phyloP scores from a whole-genome alignment of 2,888 invertebrate species.

The Punctoribates punctum region DNA sequence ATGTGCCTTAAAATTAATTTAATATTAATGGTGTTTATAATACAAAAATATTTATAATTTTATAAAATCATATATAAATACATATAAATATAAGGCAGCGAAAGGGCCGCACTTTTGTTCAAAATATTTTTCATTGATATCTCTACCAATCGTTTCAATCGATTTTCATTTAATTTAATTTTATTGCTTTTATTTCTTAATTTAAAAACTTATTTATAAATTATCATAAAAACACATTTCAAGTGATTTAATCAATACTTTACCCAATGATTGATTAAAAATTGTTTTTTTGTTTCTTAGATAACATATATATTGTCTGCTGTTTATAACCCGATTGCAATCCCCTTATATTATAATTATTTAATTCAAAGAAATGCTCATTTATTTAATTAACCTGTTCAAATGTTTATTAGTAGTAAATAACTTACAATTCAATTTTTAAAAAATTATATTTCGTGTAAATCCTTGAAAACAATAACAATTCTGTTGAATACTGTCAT shows the following conservation, averaged over 20 bases:
- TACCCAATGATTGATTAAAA: background rate
- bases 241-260: constrained; percentile 21
- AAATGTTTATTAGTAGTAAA: constrained; percentile 6
- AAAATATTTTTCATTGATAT: background rate
- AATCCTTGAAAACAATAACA: no score
- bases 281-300: background rate
- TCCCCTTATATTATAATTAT: background rate
- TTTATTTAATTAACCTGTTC: background rate
- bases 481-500: no score
- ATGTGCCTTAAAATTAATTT: constrained; percentile 14
- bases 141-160: background rate
- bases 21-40: background rate
- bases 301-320: background rate
- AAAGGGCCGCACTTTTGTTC: background rate
- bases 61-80: background rate
- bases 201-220: constrained; percentile 33
- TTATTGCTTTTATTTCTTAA: constrained; percentile 27
- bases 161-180: constrained; percentile 35
- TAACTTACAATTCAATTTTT: no score
- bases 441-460: no score
- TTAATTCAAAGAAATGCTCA: constrained; percentile 25
- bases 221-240: background rate
- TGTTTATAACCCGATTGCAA: constrained; percentile 18
- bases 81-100: constrained; percentile 23
- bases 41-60: constrained; percentile 18